Conservation (phyloP, 2,888 invertebrate species). For the Thecophora atra region DNA sequence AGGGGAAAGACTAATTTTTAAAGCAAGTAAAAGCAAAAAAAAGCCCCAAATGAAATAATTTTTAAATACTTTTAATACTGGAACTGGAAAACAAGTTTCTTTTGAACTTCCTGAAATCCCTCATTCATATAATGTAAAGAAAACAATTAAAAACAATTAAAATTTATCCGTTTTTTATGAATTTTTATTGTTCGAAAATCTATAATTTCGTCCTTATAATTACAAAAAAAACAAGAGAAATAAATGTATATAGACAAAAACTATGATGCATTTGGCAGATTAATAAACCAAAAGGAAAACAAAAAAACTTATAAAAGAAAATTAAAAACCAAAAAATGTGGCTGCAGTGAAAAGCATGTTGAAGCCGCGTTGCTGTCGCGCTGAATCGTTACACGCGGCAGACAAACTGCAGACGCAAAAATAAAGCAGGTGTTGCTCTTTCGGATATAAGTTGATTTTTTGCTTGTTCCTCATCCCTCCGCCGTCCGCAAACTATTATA, state of each 20-base stretch:
- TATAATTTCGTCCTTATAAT: not conserved
- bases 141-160: not conserved
- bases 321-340: not conserved
- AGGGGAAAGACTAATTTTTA: too few species aligned
- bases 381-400: not conserved
- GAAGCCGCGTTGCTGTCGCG: not conserved
- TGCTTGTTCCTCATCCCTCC: constrained; percentile 2
- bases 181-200: not conserved
- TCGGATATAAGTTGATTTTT: constrained; percentile 3
- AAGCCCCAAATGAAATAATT: not conserved
- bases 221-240: not conserved
- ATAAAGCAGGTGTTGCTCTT: not conserved
- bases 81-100: too few species aligned
- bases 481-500: not conserved
- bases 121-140: too few species aligned
- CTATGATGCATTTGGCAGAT: not conserved
- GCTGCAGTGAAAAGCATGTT: not conserved
- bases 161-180: not conserved
- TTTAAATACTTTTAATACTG: too few species aligned
- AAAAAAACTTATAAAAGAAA: not conserved
- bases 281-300: not conserved
- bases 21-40: not conserved
- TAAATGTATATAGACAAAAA: not conserved
- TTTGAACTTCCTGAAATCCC: too few species aligned
- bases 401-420: not conserved